These are phyloP conservation scores for Pituophis catenifer DNA, from an alignment of 2,113 vertebrate genomes.

Conservation along the genomic window DNA sequence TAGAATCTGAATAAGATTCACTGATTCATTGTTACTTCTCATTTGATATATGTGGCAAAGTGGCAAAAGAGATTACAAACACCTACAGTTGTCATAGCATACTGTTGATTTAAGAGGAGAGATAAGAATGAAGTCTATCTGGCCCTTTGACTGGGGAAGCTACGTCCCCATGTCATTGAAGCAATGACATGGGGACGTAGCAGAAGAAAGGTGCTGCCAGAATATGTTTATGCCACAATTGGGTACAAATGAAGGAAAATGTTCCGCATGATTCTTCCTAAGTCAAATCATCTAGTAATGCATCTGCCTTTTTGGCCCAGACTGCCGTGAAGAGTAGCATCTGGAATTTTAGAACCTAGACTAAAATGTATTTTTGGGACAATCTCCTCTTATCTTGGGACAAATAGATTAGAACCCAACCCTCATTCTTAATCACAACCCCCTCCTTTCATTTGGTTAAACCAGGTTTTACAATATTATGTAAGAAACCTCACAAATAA, in stretches of 20 bases:
- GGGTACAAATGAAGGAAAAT: not conserved
- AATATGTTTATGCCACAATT: not conserved
- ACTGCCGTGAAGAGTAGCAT: not conserved
- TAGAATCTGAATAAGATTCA: not conserved
- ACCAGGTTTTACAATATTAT: not conserved
- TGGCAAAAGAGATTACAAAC: not conserved
- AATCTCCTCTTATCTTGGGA: not conserved
- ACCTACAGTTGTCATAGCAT: not conserved
- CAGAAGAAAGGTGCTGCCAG: not conserved
- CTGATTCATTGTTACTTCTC: not conserved
- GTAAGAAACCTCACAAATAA: constrained; percentile 3
- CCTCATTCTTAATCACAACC: not conserved
- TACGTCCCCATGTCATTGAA: too few relatives aligned
- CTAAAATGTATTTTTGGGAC: not conserved
- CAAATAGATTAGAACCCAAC: not conserved
- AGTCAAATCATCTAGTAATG: not conserved
- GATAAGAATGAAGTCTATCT: not conserved
- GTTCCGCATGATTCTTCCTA: not conserved
- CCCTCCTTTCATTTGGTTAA: not conserved
- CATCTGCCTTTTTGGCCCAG: not conserved
- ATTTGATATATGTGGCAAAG: not conserved
- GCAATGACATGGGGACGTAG: not conserved
- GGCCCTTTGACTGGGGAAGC: not conserved
- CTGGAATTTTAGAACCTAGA: not conserved
- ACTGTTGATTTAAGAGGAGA: not conserved